Percentiles rank a stretch among this genome's conserved stretches.
These are phyloP conservation scores for Pinctada fucata DNA, from an alignment of 2,888 invertebrate species.

Conservation along the genomic window DNA sequence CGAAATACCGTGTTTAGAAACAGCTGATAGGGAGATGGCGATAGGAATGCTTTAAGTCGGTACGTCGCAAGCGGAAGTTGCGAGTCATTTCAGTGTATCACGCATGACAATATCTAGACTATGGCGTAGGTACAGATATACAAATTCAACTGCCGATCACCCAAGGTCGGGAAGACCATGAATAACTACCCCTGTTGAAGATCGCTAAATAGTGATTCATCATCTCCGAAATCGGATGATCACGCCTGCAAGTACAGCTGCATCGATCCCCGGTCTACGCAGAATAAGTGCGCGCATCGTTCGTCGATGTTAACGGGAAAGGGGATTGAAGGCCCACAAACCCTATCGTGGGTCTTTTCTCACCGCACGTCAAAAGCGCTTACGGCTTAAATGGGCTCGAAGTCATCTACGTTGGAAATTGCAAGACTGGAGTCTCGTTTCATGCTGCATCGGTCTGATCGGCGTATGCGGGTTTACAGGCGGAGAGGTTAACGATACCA, in stretches of 20 bases:
- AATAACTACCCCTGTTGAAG: not conserved
- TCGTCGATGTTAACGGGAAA: not conserved
- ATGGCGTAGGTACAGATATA: not conserved
- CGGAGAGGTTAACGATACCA: constrained; percentile 11
- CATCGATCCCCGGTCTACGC: not conserved
- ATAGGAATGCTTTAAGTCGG: not conserved
- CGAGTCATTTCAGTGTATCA: not conserved
- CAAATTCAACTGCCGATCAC: not conserved
- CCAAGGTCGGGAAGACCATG: not conserved
- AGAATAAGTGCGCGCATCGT: not conserved
- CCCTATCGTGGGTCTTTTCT: constrained; percentile 14
- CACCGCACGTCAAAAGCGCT: constrained; percentile 13
- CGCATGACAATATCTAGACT: not conserved
- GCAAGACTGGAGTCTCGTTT: constrained; percentile 24
- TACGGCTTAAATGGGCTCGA: constrained; percentile 18
- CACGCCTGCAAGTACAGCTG: not conserved
- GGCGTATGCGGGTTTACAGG: constrained; percentile 12
- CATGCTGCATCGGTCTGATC: constrained; percentile 11
- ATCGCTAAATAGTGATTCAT: not conserved
- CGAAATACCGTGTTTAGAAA: not conserved
- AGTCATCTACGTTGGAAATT: constrained; percentile 16
- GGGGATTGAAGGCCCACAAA: not conserved
- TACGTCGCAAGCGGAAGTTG: not conserved
- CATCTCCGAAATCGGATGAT: not conserved
- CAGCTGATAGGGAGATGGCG: not conserved